These are phyloP conservation scores for Magallana angulata DNA, from an alignment of 1,140 invertebrate species.

Conservation along the genomic window DNA sequence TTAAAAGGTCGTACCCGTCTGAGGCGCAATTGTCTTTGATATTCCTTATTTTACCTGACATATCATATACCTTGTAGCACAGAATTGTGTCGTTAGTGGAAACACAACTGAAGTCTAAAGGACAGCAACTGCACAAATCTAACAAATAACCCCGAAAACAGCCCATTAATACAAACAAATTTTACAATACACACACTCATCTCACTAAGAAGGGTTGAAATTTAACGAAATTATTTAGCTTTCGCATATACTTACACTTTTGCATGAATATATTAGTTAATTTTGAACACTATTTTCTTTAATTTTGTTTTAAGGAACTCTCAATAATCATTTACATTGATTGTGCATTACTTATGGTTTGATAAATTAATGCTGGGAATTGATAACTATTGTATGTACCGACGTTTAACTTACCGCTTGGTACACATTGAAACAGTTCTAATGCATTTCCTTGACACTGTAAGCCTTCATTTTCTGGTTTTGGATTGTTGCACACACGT, in stretches of 20 bases:
- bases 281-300: too few relatives aligned
- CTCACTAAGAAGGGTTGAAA: too few relatives aligned
- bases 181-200: not conserved
- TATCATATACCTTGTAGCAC: not conserved
- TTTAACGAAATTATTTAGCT: too few relatives aligned
- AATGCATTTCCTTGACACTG: not conserved
- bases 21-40: not conserved
- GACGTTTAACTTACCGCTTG: not conserved
- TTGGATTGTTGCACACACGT: not conserved
- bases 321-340: too few relatives aligned
- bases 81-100: not conserved
- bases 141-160: not conserved
- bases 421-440: not conserved
- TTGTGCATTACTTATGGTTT: too few relatives aligned
- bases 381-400: too few relatives aligned
- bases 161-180: not conserved
- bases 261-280: too few relatives aligned
- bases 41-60: not conserved
- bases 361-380: too few relatives aligned
- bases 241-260: too few relatives aligned
- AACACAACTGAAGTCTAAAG: not conserved
- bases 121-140: too few relatives aligned
- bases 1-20: not conserved
- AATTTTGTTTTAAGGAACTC: too few relatives aligned
- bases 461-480: not conserved